Conservation (phyloP, 64 coral and sea anemone genomes). For the Astreopora myriophthalma region DNA sequence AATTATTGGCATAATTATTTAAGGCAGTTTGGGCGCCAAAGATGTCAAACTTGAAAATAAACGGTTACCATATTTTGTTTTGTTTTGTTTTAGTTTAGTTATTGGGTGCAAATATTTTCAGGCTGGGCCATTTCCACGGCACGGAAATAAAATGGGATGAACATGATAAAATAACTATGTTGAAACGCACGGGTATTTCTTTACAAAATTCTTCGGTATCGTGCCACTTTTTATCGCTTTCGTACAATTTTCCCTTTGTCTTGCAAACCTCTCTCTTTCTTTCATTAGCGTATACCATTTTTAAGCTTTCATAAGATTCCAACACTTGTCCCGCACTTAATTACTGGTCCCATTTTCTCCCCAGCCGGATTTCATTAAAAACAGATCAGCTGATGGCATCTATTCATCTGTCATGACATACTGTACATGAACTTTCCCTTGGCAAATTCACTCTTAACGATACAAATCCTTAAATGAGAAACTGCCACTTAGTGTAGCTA, state of each 20-base stretch:
- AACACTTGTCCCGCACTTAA: too few relatives aligned
- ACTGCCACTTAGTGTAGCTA: too few relatives aligned
- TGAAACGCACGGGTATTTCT: background rate
- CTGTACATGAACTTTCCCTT: too few relatives aligned
- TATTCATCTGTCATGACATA: too few relatives aligned
- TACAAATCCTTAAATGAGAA: too few relatives aligned
- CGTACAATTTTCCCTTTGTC: background rate
- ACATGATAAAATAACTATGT: background rate
- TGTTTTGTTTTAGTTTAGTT: too few relatives aligned
- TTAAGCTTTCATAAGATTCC: too few relatives aligned
- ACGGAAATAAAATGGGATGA: background rate
- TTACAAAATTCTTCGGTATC: background rate
- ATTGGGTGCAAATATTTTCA: background rate
- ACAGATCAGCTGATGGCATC: too few relatives aligned
- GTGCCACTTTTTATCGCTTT: background rate
- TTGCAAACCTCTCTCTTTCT: background rate
- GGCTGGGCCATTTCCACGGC: background rate
- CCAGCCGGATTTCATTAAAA: too few relatives aligned
- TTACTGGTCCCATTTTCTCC: too few relatives aligned
- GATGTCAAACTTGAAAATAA: background rate
- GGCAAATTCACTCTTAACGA: too few relatives aligned
- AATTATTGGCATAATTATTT: slow-evolving; percentile 22
- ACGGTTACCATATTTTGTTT: background rate
- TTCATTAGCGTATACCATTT: too few relatives aligned
- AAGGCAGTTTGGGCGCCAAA: background rate